Evolutionary conservation across 1,140 invertebrate genomes (phyloP), one percentile per base, ranked within the genome.

Genomic region (Euglossa dilemma): DNA sequence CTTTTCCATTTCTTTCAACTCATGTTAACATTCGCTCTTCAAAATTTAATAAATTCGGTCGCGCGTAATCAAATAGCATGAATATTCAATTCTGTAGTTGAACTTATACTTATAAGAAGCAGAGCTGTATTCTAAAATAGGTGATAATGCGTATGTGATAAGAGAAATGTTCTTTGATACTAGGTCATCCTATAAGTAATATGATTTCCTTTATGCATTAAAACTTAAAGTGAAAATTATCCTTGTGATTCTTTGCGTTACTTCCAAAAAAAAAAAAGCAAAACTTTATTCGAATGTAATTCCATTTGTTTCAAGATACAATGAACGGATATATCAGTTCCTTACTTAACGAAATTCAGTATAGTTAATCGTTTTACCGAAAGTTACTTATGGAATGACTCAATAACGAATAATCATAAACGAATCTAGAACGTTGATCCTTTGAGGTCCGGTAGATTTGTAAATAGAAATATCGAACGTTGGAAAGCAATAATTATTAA

Each of bases 401-500:
- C 28, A 8, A 25, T 25, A 50, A 25, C 28, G 36, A 36, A 5
- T 12, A 20, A 50, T 50, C 20, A 71, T 63, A 63, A 36, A 36
- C 0, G 25, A 25, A 36, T 36, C 18, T 36, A 63, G 8, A 8
- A 36, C 18, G 2, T 16, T 63, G 7, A 70, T 71, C 66, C 66
- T 70, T 70, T 57, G 76, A 57, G 76, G 76, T 79, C 50, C 43
- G 4, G 11, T 18, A 12, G 66, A 79, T 70, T 70, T 79, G 66
- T 79, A 70, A 43, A 79, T 70, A 79, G 66, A 11, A n/a, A 45
- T 50, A 50, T 47, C 25, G 36, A 36, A 36, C 4, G 11, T 23
- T 75, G n/a, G 50, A 18, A 59, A 59, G 76, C 76, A 79, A 79
- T 79, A 79, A 70, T 45, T 69, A 28, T 25, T 59, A 63, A 47